phyloP scores from a whole-genome alignment of 2,888 invertebrate species.

The Caenorhabditis sp. region DNA sequence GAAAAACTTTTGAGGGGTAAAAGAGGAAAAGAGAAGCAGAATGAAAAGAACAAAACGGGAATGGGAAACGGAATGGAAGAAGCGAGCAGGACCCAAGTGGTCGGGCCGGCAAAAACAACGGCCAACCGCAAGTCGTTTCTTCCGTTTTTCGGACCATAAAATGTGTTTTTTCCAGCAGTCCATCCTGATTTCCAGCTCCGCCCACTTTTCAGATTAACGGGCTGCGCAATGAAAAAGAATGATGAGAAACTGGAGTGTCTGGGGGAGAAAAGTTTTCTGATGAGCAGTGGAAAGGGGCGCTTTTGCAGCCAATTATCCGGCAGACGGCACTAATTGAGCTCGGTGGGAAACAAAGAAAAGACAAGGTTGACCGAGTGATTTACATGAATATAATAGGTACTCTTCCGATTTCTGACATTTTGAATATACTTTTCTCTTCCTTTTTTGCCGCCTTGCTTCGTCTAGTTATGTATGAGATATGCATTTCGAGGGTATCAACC shows the following conservation, averaged over 20 bases:
- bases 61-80: background rate
- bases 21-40: background rate
- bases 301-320: background rate
- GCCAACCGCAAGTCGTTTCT: slow-evolving; percentile 7
- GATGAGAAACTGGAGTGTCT: background rate
- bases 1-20: background rate
- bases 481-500: slow-evolving; percentile 40
- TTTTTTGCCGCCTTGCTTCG: background rate
- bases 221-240: background rate
- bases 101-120: too few relatives aligned
- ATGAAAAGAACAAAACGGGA: slow-evolving; percentile 15
- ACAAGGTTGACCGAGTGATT: slow-evolving; percentile 7
- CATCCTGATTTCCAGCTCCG: background rate
- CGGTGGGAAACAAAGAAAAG: background rate
- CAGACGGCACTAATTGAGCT: background rate
- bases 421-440: background rate
- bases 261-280: background rate
- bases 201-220: background rate
- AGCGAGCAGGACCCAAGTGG: slow-evolving; percentile 11
- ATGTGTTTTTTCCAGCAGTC: slow-evolving; percentile 14
- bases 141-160: slow-evolving; percentile 28
- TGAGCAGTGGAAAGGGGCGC: background rate
- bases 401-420: background rate
- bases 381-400: slow-evolving; percentile 12
- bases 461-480: slow-evolving; percentile 32